phyloP scores from a whole-genome alignment of 2,113 vertebrate genomes.

The Equus przewalskii region DNA sequence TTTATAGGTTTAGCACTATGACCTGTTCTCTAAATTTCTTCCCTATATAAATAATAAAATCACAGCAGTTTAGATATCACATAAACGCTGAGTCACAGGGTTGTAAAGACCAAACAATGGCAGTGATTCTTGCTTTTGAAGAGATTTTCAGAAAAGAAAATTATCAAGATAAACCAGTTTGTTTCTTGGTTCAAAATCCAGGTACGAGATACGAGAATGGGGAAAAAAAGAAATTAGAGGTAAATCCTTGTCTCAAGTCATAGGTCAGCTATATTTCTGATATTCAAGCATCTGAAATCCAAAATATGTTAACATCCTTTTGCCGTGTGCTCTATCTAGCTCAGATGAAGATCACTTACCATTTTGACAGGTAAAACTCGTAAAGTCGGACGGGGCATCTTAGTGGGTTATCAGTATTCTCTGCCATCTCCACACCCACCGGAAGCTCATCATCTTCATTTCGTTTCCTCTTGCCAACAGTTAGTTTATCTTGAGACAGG shows the following conservation, averaged over 20 bases:
- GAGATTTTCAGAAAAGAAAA: neutral
- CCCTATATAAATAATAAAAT: constrained; percentile 39
- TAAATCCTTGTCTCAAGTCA: neutral
- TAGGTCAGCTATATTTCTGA: neutral
- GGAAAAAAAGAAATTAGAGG: constrained; percentile 20
- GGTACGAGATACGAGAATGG: neutral
- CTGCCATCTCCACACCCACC: constrained; percentile 94
- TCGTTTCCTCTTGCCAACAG: constrained; percentile 93
- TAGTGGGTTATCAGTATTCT: constrained; percentile 96
- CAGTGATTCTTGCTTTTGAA: neutral
- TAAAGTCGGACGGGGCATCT: constrained; percentile 97
- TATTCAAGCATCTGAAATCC: neutral
- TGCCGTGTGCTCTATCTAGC: neutral
- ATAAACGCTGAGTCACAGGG: neutral
- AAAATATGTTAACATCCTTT: neutral
- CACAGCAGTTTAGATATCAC: neutral
- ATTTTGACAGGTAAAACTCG: constrained; percentile 99
- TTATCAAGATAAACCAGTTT: neutral
- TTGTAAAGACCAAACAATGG: constrained; percentile 8
- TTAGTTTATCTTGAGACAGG: constrained; percentile 88
- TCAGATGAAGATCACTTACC: constrained; percentile 87
- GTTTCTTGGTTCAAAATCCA: constrained; percentile 54
- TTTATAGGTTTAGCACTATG: neutral
- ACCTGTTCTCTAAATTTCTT: neutral
- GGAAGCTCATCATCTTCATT: constrained; percentile 90